phyloP scores from a whole-genome alignment of 35 echinoderm and acorn worm genomes.

The Heliocidaris erythrogramma region DNA sequence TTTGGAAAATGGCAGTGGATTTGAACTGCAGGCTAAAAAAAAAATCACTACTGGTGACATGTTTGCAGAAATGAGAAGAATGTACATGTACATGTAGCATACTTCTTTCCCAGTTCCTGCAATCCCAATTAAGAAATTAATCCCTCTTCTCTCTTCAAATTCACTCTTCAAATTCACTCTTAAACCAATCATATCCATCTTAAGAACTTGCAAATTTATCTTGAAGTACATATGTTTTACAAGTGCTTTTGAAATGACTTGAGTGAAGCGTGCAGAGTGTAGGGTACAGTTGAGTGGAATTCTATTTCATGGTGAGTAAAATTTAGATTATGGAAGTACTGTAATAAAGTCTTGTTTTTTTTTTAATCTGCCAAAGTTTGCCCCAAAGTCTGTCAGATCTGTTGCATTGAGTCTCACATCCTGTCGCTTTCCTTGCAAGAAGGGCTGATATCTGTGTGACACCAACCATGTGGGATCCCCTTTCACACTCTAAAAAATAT shows the following conservation, averaged over 20 bases:
- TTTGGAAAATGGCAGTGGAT: no score
- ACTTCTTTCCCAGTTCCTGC: not conserved
- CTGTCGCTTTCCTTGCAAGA: not conserved
- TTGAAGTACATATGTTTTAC: not conserved
- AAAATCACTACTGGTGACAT: no score
- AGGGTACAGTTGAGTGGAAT: not conserved
- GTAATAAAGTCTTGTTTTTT: not conserved
- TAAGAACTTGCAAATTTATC: not conserved
- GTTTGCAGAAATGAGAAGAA: no score
- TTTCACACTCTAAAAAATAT: not conserved
- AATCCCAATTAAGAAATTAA: not conserved
- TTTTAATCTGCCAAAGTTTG: not conserved
- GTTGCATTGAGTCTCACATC: not conserved
- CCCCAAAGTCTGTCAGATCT: not conserved
- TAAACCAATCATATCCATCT: not conserved
- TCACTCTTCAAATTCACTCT: not conserved
- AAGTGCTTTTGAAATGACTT: not conserved
- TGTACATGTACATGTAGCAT: no score
- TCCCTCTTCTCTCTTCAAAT: not conserved
- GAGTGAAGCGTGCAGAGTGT: not conserved
- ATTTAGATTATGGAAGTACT: not conserved
- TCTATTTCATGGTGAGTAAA: no score
- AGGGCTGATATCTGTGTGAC: not conserved
- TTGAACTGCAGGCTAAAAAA: no score
- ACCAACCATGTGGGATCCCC: not conserved